Base-by-base conservation (phyloP, 2,113 vertebrate species). In the Candoia aspera region DNA sequence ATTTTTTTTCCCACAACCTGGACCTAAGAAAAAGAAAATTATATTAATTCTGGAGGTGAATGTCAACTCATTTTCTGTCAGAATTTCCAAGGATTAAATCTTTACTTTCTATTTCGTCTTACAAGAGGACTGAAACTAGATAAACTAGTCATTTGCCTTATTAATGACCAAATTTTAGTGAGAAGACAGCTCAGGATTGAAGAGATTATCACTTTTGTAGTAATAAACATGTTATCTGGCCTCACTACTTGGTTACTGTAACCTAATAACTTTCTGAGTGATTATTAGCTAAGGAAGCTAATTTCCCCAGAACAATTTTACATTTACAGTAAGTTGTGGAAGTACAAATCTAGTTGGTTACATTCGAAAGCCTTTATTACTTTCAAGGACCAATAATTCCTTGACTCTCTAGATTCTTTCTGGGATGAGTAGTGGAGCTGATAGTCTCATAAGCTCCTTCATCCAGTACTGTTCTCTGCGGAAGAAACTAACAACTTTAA, bases 1-100 rank as follows among this genome's bases (percentile, higher is more conserved):
- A 96, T 93, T 97, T 96, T 99, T 99, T 96, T 99, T 99, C 84
- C 98, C 98, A n/a, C 98, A 98, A 90, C 98, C 97, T 91, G 97
- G 96, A 68, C 97, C 97, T 98, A 84, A 62, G 19, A 57, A 88
- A 84, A 79, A 86, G 49, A 91, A 59, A 60, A 68, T 68, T 29
- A 68, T 37, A 42, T 42, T 42, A 79, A 17, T 33, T 42, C 29
- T 33, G 29, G 64, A 73, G 33, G 33, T 33, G 33, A 33, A 73
- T 73, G 33, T 73, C 4, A 42, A 23, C 8, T 59, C 33, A 59
- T 19, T 59, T 87, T 42, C 19, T 21, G 5, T 33, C 21, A 59
- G n/a, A 87, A 42, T 87, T 33, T 59, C 9, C 21, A 58, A 59
- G 11, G n/a, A 24, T 23, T 87, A 10, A 87, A 87, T 59, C 23